A percentile compares a stretch with the other conserved stretches of the same genome.
phyloP scores from a whole-genome alignment of 1,140 invertebrate genomes.

The Ridgeia piscesae region DNA sequence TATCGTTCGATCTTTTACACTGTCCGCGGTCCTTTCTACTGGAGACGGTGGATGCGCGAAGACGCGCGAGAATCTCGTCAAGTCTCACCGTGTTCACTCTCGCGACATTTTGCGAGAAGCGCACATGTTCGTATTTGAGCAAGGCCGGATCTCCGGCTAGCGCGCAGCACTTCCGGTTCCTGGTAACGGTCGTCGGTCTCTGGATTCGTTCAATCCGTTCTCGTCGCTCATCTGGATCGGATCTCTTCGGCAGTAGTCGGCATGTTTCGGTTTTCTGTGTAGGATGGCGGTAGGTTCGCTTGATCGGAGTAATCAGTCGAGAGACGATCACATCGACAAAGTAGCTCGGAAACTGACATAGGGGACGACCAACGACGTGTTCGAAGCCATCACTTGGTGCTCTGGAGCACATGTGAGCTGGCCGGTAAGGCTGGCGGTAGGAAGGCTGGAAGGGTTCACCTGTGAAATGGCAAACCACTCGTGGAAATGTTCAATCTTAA shows the following conservation, averaged over 20 bases:
- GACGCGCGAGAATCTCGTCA: background rate
- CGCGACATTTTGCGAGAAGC: background rate
- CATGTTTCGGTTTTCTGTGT: background rate
- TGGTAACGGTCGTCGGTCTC: background rate
- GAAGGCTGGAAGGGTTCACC: background rate
- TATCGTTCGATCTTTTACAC: background rate
- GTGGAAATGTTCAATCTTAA: too few relatives aligned
- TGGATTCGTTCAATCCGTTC: background rate
- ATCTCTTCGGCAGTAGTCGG: background rate
- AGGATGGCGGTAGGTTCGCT: background rate
- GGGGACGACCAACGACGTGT: background rate
- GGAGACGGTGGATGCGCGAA: background rate
- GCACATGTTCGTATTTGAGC: background rate
- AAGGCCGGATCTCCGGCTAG: background rate
- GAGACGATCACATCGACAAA: background rate
- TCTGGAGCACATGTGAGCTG: background rate
- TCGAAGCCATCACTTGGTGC: background rate
- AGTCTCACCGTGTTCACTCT: background rate
- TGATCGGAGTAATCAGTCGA: background rate
- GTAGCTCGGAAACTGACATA: background rate
- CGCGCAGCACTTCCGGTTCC: background rate
- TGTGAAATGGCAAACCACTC: background rate
- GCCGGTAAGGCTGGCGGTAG: background rate
- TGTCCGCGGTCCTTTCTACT: background rate
- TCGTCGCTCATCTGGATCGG: background rate